Base-by-base conservation (phyloP, 1,140 invertebrate genomes). In the Nasonia vitripennis region DNA sequence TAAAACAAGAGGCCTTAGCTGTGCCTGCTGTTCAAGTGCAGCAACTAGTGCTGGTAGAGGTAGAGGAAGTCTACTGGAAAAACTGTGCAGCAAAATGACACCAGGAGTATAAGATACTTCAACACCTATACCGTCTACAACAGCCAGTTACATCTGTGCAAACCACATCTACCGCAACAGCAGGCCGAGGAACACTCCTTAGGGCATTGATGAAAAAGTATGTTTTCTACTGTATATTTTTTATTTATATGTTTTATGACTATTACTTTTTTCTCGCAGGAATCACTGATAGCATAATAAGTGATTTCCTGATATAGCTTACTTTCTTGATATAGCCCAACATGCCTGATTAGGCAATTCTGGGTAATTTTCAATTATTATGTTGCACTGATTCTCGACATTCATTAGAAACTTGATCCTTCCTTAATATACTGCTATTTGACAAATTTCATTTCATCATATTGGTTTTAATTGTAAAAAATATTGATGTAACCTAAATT, bases 111-210 rank as follows among this genome's bases (percentile, higher is more conserved):
- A 27, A 27, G 74, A 81, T n/a, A 17, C 23, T 27, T 77, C 81
- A 31, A 17, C 51, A 34, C 1, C 34, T 34, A 34, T 34, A 62
- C n/a, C 55, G 67, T 67, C 62, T 6, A 14, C 84, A 27, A 37
- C 17, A 23, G 48, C 82, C 68, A 27, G 27, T 27, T 27, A 27
- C 27, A 27, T 27, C 27, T 27, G 27, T 27, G 27, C 27, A 27
- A 27, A 27, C 27, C 27, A 27, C 27, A 27, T 27, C 27, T 27
- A 27, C 27, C 27, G 27, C 27, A 27, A 27, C 27, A 27, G 27
- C 27, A 27, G 70, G 83, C 62, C 70, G 37, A 74, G 89, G 87
- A 0, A 27, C 85, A 11, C 20, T 90, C 0, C 14, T 75, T 41
- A 1, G 0, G 17, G 10, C 71, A 4, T 48, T 84, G 37, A 84